Evolutionary conservation across 2,113 vertebrate species (phyloP).

Genomic region (Sardina pilchardus): DNA sequence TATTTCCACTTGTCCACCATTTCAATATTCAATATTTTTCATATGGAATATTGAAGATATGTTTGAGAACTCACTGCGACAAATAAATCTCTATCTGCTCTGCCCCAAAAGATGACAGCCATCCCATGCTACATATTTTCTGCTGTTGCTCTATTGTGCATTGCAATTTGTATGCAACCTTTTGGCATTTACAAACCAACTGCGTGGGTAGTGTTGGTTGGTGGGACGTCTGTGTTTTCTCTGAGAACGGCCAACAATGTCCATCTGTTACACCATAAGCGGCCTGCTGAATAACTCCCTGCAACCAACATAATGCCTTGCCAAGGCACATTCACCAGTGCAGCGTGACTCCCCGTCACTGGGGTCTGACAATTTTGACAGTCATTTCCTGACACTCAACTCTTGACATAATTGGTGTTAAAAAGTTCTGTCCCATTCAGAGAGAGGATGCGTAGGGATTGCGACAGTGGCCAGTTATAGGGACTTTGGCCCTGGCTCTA

Average conservation of each 20-base stretch:
- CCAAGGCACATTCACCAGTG: background rate
- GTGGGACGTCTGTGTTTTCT: background rate
- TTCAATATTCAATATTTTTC: slow-evolving; percentile 29
- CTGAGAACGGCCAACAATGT: background rate
- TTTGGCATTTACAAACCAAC: background rate
- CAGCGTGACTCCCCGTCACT: background rate
- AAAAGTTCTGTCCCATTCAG: background rate
- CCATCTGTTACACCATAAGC: slow-evolving; percentile 8
- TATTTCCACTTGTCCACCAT: slow-evolving; percentile 34
- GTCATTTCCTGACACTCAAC: background rate
- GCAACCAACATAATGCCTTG: background rate
- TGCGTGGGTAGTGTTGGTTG: slow-evolving; percentile 13
- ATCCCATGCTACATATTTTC: background rate
- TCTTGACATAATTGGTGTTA: slow-evolving; percentile 14
- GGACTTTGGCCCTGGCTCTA: background rate
- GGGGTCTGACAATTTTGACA: slow-evolving; percentile 4
- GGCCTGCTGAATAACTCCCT: background rate
- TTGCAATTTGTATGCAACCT: background rate
- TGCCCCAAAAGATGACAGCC: background rate
- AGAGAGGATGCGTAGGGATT: background rate
- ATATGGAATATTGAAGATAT: slow-evolving; percentile 41
- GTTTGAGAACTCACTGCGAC: slow-evolving; percentile 32
- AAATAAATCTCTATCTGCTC: background rate
- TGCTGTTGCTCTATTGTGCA: background rate
- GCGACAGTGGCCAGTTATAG: background rate